Conservation (phyloP, 2,888 invertebrate genomes). For the Spicauda simplicius region DNA sequence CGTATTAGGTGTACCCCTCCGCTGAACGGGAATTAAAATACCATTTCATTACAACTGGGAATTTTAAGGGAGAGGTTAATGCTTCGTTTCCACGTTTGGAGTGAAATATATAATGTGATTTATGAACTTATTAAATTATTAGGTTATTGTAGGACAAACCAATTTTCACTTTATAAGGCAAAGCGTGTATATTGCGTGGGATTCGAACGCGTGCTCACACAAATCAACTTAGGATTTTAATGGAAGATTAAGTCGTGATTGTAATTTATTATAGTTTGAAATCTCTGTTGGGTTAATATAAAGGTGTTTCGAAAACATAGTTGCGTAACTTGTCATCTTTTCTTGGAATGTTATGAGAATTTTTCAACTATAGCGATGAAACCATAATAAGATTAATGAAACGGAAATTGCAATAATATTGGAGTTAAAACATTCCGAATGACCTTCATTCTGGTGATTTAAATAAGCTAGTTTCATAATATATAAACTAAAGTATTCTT, state of each 20-base stretch:
- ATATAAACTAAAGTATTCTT: too few species aligned
- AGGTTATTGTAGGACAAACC: background rate
- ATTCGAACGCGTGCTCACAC: constrained; percentile 3
- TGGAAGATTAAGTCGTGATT: constrained; percentile 1
- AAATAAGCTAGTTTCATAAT: too few species aligned
- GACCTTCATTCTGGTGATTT: too few species aligned
- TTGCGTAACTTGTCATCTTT: background rate
- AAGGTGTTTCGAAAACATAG: background rate
- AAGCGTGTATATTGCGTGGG: constrained; percentile 12
- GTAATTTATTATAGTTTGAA: constrained; percentile 4
- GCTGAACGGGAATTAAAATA: constrained; percentile 27
- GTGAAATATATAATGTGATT: constrained; percentile 19
- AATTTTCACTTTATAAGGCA: constrained; percentile 11
- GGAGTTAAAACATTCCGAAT: too few species aligned
- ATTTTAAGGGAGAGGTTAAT: constrained; percentile 9
- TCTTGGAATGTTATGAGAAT: too few species aligned
- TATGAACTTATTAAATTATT: constrained; percentile 14
- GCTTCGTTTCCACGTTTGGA: constrained; percentile 18
- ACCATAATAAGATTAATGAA: too few species aligned
- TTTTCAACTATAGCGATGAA: too few species aligned
- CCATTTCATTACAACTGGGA: constrained; percentile 32
- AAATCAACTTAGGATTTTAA: constrained; percentile 11
- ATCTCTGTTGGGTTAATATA: background rate
- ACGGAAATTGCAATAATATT: too few species aligned
- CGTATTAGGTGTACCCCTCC: constrained; percentile 27